These are phyloP conservation scores for Geotrypetes seraphini DNA, from an alignment of 2,797 vertebrate species.

Conservation along the genomic window DNA sequence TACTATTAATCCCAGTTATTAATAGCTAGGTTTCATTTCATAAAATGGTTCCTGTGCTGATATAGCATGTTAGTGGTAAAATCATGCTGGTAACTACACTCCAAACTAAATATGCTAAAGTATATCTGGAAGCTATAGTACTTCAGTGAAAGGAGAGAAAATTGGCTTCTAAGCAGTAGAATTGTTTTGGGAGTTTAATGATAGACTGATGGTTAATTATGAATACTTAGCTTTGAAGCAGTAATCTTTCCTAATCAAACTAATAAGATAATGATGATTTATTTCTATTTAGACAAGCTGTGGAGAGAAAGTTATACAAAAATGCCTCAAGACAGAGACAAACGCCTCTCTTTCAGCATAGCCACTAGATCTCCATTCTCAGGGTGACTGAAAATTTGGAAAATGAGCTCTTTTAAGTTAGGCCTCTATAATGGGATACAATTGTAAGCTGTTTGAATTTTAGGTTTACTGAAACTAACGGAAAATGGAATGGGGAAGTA, in stretches of 20 bases:
- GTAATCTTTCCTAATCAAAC: constrained; percentile 48
- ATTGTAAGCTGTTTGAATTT: too few species aligned
- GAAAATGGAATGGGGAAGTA: too few species aligned
- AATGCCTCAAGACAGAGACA: constrained; percentile 38
- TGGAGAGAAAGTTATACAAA: constrained; percentile 54
- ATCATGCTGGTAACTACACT: too few species aligned
- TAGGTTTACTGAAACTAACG: too few species aligned
- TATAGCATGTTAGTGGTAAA: too few species aligned
- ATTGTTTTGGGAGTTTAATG: constrained; percentile 27
- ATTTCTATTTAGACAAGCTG: constrained; percentile 83
- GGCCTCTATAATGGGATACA: too few species aligned
- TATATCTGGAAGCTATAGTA: neutral
- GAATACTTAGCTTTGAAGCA: constrained; percentile 48
- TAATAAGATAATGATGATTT: constrained; percentile 70
- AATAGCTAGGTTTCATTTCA: too few species aligned
- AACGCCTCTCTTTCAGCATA: neutral
- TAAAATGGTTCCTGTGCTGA: too few species aligned
- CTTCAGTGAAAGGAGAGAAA: constrained; percentile 18
- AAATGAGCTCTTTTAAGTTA: too few species aligned
- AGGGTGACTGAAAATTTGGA: too few species aligned
- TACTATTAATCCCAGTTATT: too few species aligned
- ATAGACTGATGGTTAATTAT: constrained; percentile 44
- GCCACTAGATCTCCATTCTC: neutral
- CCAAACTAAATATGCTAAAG: neutral
- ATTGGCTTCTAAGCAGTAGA: constrained; percentile 24